These are phyloP conservation scores for Channa striata DNA, from an alignment of 2,797 vertebrate species.

Conservation along the genomic window DNA sequence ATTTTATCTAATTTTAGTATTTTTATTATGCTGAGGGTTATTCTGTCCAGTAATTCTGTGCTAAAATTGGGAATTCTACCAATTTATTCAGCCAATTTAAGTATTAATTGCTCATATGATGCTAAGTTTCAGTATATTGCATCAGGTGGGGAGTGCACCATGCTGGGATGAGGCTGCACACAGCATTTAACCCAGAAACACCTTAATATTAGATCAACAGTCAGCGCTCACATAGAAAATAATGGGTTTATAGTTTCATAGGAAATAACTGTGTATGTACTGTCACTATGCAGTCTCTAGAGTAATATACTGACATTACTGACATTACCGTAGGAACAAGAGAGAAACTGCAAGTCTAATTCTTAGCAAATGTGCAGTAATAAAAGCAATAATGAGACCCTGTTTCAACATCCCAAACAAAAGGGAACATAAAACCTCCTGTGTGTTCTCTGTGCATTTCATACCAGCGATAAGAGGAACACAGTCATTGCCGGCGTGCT, in stretches of 20 bases:
- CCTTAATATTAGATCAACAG: neutral
- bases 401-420: neutral
- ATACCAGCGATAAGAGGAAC: neutral
- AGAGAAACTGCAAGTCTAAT: neutral
- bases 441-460: neutral
- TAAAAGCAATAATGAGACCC: neutral
- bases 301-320: conserved; percentile 1
- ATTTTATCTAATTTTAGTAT: conserved; percentile 31
- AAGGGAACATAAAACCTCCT: neutral
- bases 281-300: neutral
- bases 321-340: neutral
- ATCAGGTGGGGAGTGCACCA: neutral
- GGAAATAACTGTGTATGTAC: neutral
- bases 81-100: conserved; percentile 56
- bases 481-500: neutral
- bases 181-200: conserved; percentile 33
- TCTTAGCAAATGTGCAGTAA: neutral
- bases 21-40: conserved; percentile 53
- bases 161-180: conserved; percentile 9
- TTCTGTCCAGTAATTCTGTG: conserved; percentile 51
- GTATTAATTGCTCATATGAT: no score
- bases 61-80: conserved; percentile 47
- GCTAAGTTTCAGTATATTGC: neutral
- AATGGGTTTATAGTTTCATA: neutral
- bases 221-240: neutral